phyloP scores from a whole-genome alignment of 2,113 vertebrate species.

The Sebastes schlegelii region DNA sequence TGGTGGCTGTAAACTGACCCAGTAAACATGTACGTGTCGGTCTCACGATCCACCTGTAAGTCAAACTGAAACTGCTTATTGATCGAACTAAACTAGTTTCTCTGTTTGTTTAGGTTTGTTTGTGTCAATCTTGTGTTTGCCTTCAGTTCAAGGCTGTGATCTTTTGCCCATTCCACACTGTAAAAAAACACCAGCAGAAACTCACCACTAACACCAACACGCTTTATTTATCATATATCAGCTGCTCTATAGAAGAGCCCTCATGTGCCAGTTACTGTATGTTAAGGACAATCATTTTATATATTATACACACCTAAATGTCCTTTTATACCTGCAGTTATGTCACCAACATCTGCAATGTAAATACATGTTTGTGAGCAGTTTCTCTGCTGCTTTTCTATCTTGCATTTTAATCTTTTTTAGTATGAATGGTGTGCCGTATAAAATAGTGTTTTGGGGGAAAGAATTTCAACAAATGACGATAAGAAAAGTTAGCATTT shows the following conservation, averaged over 20 bases:
- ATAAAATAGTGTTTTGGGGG: not conserved
- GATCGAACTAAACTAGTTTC: slow-evolving; percentile 22
- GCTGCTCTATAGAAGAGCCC: not conserved
- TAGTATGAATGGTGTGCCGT: not conserved
- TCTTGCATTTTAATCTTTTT: not conserved
- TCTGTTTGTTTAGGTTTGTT: slow-evolving; percentile 67
- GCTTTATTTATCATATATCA: slow-evolving; percentile 1
- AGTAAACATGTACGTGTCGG: not conserved
- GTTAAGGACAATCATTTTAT: not conserved
- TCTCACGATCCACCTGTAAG: slow-evolving; percentile 15
- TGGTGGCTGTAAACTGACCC: not conserved
- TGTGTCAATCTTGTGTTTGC: slow-evolving; percentile 58
- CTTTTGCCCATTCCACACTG: slow-evolving; percentile 7
- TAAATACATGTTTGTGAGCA: too few species aligned
- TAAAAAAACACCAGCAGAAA: slow-evolving; percentile 8
- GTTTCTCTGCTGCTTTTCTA: not conserved
- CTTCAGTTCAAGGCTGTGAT: slow-evolving; percentile 61
- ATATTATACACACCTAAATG: not conserved
- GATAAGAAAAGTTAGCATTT: slow-evolving; percentile 21
- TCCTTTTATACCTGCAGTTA: not conserved
- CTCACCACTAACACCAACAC: not conserved
- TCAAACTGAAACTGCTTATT: slow-evolving; percentile 9
- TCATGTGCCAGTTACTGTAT: not conserved
- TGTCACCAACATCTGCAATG: not conserved
- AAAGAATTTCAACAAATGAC: not conserved